Percentiles rank a stretch among this genome's conserved stretches.
Conservation (phyloP, 1,140 invertebrate genomes). For the Trissolcus basalis region DNA sequence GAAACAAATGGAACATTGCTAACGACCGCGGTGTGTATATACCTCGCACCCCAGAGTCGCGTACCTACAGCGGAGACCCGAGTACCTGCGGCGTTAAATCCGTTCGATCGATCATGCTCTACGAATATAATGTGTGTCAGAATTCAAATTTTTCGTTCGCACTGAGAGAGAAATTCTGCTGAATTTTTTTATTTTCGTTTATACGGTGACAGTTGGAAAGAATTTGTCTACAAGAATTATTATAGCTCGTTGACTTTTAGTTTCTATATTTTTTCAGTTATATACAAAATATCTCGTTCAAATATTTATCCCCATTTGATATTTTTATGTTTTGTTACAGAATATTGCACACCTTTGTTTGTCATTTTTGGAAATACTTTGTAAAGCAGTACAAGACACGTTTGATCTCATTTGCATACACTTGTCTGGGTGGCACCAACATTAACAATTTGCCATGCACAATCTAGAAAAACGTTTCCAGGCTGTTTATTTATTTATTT, state of each 20-base stretch:
- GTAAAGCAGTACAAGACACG: too few species aligned
- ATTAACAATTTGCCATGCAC: slow-evolving; percentile 12
- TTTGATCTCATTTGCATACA: slow-evolving; percentile 10
- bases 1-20: slow-evolving; percentile 55
- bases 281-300: too few species aligned
- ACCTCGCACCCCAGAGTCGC: slow-evolving; percentile 33
- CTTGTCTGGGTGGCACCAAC: slow-evolving; percentile 9
- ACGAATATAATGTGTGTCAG: slow-evolving; percentile 18
- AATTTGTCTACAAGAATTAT: too few species aligned
- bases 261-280: too few species aligned
- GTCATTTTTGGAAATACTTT: too few species aligned
- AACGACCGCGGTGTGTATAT: slow-evolving; percentile 24
- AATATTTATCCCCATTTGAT: too few species aligned
- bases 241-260: too few species aligned
- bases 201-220: too few species aligned
- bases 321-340: too few species aligned
- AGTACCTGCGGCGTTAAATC: slow-evolving; percentile 30
- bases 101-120: slow-evolving; percentile 46
- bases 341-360: too few species aligned
- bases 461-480: slow-evolving; percentile 7
- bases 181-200: too few species aligned
- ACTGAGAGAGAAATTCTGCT: too few species aligned
- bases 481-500: slow-evolving; percentile 38
- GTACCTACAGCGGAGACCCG: slow-evolving; percentile 51
- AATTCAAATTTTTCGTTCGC: slow-evolving; percentile 10